Percentiles rank a stretch among this genome's conserved stretches.
These are phyloP conservation scores for Zingel zingel DNA, from an alignment of 2,113 vertebrate genomes.

Conservation along the genomic window DNA sequence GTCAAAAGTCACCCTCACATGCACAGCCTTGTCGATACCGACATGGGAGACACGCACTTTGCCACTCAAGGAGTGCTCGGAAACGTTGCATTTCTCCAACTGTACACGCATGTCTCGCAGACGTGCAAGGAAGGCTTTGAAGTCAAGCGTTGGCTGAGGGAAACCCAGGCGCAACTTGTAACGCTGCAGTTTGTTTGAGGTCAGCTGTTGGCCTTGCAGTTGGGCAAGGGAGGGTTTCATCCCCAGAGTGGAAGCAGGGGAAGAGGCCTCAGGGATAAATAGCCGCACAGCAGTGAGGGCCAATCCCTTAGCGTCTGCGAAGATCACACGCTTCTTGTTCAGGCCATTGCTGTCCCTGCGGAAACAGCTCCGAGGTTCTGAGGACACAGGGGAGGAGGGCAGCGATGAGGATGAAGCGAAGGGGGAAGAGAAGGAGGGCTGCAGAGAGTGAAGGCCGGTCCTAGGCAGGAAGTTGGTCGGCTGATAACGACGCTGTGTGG, in stretches of 20 bases:
- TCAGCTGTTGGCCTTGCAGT: slow-evolving; percentile 28
- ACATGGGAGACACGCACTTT: slow-evolving; percentile 77
- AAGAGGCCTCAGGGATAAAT: slow-evolving; percentile 74
- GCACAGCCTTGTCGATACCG: slow-evolving; percentile 66
- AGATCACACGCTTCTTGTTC: slow-evolving; percentile 83
- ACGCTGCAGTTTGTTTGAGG: slow-evolving; percentile 14
- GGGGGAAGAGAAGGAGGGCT: slow-evolving; percentile 49
- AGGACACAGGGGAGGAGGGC: not conserved
- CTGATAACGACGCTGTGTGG: not conserved
- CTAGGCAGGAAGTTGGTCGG: not conserved
- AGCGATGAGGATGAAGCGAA: not conserved
- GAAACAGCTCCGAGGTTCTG: slow-evolving; percentile 46
- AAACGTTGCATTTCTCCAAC: slow-evolving; percentile 83
- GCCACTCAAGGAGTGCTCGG: slow-evolving; percentile 74
- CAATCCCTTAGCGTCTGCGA: slow-evolving; percentile 87
- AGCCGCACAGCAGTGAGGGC: slow-evolving; percentile 77
- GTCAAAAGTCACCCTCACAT: slow-evolving; percentile 80
- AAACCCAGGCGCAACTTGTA: slow-evolving; percentile 74
- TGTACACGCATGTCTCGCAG: slow-evolving; percentile 65
- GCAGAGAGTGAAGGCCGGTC: slow-evolving; percentile 28
- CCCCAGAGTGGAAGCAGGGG: not conserved
- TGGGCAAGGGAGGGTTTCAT: not conserved
- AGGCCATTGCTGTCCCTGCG: slow-evolving; percentile 42
- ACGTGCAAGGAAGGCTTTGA: slow-evolving; percentile 50
- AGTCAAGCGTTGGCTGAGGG: slow-evolving; percentile 69